Conservation (phyloP, 2,888 invertebrate genomes). For the Dysmachus trigonus region DNA sequence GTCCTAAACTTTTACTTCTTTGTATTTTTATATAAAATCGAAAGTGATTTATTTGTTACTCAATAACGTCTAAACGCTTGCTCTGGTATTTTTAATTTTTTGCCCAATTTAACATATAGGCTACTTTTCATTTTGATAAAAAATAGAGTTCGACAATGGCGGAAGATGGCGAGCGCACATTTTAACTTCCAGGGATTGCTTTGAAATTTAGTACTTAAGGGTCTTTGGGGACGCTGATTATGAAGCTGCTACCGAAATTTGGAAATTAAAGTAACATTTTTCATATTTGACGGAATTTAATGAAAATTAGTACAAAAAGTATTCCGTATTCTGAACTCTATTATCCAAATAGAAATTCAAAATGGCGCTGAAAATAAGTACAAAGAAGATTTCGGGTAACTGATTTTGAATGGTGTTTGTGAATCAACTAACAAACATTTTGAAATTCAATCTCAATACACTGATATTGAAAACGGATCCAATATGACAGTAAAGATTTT, state of each 20-base stretch:
- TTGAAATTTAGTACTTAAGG: not conserved
- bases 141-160: not conserved
- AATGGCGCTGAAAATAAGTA: not conserved
- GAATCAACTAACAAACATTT: not conserved
- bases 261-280: too few species aligned
- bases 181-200: not conserved
- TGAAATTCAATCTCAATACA: too few species aligned
- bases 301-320: too few species aligned
- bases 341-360: too few species aligned
- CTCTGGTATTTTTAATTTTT: not conserved
- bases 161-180: not conserved
- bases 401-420: not conserved
- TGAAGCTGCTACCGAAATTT: too few species aligned
- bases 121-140: too few species aligned
- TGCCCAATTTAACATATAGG: too few species aligned
- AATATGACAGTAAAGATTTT: too few species aligned
- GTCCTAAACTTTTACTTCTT: not conserved
- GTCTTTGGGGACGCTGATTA: not conserved
- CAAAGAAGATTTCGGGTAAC: not conserved
- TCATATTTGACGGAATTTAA: too few species aligned
- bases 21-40: not conserved
- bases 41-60: not conserved
- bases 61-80: not conserved
- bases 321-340: too few species aligned
- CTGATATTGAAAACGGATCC: too few species aligned